Conservation (phyloP, 2,888 invertebrate species). For the Seira musarum region DNA sequence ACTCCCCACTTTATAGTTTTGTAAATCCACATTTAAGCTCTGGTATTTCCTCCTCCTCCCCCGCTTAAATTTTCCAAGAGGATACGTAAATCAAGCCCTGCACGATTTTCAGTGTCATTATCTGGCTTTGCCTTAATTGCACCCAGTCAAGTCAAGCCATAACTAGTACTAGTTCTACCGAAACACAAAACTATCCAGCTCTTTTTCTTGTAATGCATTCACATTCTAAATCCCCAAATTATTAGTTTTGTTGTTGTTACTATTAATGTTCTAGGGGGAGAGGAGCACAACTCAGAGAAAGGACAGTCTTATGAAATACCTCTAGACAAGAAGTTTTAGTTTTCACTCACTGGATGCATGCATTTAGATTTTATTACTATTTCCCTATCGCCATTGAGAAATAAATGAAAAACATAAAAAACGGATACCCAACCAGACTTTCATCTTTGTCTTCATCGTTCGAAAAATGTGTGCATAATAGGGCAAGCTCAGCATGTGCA, state of each 20-base stretch:
- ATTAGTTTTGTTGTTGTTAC: constrained; percentile 38
- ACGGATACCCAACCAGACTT: constrained; percentile 17
- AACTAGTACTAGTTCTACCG: constrained; percentile 1
- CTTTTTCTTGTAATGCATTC: constrained; percentile 54
- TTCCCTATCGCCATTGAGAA: not conserved
- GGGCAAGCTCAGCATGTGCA: constrained; percentile 45
- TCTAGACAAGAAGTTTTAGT: too few species aligned
- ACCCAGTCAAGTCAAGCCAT: constrained; percentile 29
- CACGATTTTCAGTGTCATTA: constrained; percentile 53
- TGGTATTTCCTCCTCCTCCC: constrained; percentile 2
- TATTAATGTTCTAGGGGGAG: too few species aligned
- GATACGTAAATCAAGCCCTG: too few species aligned
- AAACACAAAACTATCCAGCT: constrained; percentile 26
- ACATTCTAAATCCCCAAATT: constrained; percentile 54
- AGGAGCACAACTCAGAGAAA: too few species aligned
- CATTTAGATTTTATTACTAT: not conserved
- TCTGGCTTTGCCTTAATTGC: constrained; percentile 54
- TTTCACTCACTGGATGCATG: not conserved
- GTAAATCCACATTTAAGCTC: constrained; percentile 3
- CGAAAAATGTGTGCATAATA: constrained; percentile 40
- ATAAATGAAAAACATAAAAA: not conserved
- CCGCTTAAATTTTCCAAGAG: constrained; percentile 19
- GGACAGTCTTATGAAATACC: too few species aligned
- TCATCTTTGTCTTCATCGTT: constrained; percentile 32
- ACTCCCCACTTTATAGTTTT: not conserved